Conservation (phyloP, 1,140 invertebrate genomes). For the Lordiphosa mommai region DNA sequence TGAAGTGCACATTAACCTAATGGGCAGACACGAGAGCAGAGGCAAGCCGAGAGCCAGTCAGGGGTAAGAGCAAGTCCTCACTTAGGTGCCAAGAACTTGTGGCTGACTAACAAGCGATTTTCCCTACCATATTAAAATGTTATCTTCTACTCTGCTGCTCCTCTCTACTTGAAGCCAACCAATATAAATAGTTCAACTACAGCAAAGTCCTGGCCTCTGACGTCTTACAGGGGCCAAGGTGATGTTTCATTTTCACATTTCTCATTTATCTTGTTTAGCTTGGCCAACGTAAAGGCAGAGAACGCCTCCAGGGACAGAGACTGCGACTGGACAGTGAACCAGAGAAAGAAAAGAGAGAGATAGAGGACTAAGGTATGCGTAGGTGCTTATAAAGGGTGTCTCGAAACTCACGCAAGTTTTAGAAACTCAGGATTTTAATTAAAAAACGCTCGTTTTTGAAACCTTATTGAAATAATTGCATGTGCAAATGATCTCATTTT, state of each 20-base stretch:
- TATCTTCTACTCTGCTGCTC: conserved; percentile 53
- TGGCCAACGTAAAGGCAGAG: no score
- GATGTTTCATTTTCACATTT: conserved; percentile 79
- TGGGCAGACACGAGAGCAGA: conserved; percentile 50
- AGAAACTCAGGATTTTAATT: no score
- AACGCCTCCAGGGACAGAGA: no score
- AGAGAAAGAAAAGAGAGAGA: no score
- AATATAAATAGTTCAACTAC: conserved; percentile 24
- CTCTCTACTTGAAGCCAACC: conserved; percentile 14
- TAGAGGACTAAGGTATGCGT: no score
- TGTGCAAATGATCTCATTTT: no score
- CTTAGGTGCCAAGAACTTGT: conserved; percentile 41
- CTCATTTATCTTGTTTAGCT: conserved; percentile 79
- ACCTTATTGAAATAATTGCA: no score
- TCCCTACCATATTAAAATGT: conserved; percentile 72
- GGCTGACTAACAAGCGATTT: conserved; percentile 57
- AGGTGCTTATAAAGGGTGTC: no score
- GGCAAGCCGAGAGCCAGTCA: conserved; percentile 3
- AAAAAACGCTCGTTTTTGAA: no score
- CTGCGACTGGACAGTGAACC: no score
- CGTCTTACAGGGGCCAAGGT: conserved; percentile 55
- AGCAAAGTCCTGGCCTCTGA: conserved; percentile 19
- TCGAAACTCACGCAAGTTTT: no score
- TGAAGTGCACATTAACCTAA: conserved; percentile 79
- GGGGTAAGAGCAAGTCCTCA: conserved; percentile 6